phyloP scores from a whole-genome alignment of 2,797 vertebrate genomes.

The Microtus obscurus region DNA sequence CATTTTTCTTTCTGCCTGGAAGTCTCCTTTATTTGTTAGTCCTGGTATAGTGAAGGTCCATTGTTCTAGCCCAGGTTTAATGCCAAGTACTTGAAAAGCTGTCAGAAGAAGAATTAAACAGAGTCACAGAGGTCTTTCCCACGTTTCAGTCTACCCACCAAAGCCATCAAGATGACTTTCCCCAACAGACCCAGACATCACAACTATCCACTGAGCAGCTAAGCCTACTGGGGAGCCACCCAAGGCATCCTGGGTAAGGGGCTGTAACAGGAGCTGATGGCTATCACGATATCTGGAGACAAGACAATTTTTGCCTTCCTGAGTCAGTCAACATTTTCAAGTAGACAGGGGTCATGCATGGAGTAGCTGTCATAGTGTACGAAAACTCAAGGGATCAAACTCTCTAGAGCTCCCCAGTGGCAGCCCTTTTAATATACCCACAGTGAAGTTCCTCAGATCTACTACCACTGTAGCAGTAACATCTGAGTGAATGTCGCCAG shows the following conservation, averaged over 20 bases:
- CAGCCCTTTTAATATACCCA: background rate
- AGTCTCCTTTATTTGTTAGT: background rate
- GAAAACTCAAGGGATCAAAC: background rate
- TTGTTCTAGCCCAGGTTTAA: background rate
- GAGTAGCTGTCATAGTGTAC: too few species aligned
- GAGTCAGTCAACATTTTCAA: background rate
- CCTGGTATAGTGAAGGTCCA: background rate
- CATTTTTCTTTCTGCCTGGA: background rate
- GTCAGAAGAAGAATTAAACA: constrained; percentile 6
- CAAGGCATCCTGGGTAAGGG: background rate
- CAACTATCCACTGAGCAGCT: background rate
- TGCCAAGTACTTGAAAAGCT: background rate
- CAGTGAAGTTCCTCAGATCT: background rate
- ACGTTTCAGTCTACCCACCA: too few species aligned
- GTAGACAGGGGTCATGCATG: background rate
- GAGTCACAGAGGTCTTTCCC: background rate
- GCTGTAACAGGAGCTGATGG: background rate
- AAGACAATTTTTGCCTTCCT: background rate
- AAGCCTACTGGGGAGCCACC: background rate
- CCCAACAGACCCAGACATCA: background rate
- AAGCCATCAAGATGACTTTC: background rate
- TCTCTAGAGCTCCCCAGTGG: background rate
- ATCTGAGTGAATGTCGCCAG: background rate
- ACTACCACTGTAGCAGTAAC: background rate
- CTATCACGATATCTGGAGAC: background rate